Percentiles rank a stretch among this genome's conserved stretches.
phyloP scores from a whole-genome alignment of 2,888 invertebrate genomes.

The Ernsta delagoae region DNA sequence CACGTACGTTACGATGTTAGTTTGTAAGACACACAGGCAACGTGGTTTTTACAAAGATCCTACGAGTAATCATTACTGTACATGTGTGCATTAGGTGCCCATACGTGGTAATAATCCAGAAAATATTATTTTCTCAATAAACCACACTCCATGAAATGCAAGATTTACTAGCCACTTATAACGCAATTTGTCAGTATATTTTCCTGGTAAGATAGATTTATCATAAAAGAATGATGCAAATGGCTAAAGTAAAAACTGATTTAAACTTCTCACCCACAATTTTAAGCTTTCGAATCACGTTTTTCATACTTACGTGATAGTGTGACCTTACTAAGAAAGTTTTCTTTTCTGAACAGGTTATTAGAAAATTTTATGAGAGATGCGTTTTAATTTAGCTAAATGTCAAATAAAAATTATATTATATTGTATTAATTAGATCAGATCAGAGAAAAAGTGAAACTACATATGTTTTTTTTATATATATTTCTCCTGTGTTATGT shows the following conservation, averaged over 20 bases:
- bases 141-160: neutral
- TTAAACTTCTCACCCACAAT: constrained; percentile 3
- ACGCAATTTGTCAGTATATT: constrained; percentile 15
- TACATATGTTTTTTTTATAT: too few relatives aligned
- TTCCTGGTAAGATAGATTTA: neutral
- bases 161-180: constrained; percentile 4
- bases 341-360: constrained; percentile 18
- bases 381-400: neutral
- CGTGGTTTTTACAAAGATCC: constrained; percentile 46
- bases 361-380: constrained; percentile 6
- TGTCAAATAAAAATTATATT: neutral
- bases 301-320: constrained; percentile 2
- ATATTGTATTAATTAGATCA: too few relatives aligned
- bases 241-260: neutral
- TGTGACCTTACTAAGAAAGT: constrained; percentile 17
- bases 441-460: too few relatives aligned
- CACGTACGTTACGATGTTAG: constrained; percentile 40
- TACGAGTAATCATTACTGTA: constrained; percentile 45
- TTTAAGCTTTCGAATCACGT: constrained; percentile 8
- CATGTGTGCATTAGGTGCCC: neutral
- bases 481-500: too few relatives aligned
- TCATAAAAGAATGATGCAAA: neutral
- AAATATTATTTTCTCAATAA: constrained; percentile 14
- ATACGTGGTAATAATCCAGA: constrained; percentile 1
- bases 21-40: neutral